phyloP scores from a whole-genome alignment of 2,113 vertebrate genomes.

The Eudyptes chrysolophus region DNA sequence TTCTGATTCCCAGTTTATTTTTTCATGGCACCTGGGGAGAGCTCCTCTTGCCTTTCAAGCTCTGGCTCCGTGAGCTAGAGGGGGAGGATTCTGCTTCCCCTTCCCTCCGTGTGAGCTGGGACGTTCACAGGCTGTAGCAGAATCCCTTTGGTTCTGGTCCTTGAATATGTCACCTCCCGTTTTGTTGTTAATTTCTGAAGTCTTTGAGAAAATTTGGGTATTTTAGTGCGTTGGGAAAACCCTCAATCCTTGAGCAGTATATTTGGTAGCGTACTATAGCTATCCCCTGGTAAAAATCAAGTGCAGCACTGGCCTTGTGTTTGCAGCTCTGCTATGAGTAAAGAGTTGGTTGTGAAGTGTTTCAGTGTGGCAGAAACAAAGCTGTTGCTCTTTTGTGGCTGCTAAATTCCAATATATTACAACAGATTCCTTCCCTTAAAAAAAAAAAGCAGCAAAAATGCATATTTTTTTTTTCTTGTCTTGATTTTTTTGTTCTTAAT shows the following conservation, averaged over 20 bases:
- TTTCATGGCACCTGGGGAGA: neutral
- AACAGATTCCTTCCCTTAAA: neutral
- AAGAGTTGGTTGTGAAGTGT: neutral
- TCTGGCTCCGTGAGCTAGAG: neutral
- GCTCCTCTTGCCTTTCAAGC: neutral
- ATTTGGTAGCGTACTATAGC: fast-evolving
- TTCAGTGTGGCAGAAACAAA: neutral
- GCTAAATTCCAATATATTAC: neutral
- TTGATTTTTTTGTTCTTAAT: neutral
- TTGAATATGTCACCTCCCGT: fast-evolving
- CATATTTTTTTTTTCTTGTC: neutral
- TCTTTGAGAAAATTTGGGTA: neutral
- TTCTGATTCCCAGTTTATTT: neutral
- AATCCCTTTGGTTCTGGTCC: neutral
- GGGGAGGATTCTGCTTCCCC: neutral
- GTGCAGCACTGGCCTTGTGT: neutral
- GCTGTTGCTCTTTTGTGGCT: constrained; percentile 7
- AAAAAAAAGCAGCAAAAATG: neutral
- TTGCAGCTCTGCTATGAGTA: neutral
- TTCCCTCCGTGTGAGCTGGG: neutral
- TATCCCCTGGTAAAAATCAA: neutral
- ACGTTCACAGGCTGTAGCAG: neutral
- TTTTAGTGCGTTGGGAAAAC: neutral
- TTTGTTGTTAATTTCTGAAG: neutral
- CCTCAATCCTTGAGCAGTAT: fast-evolving